Evolutionary conservation across 2,113 vertebrate genomes (phyloP), one percentile per base, ranked within the genome.

Genomic region (Himantopus leucocephalus): DNA sequence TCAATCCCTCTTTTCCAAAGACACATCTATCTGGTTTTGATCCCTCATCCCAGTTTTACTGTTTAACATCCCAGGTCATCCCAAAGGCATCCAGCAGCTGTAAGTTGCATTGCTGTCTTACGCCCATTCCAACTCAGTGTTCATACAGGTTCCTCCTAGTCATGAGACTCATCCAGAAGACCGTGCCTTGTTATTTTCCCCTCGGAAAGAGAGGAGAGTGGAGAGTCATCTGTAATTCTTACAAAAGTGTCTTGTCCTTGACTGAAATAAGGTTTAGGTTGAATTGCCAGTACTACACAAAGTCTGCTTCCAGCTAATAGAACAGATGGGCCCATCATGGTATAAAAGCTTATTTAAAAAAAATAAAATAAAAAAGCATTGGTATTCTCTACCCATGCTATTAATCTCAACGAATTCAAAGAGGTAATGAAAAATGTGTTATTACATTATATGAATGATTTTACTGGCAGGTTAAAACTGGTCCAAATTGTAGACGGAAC

Each of bases 51-150:
- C 21, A 56, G 4, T 75, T 82, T 41, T 84, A 39, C 23, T 85
- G 30, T 8, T 90, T 58, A 60, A 56, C n/a, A 55, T 19, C 26
- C 45, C 20, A 30, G 35, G 26, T 78, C 34, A 70, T 79, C 30
- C 56, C 70, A n/a, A 64, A 53, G 27, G 6, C 2, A 3, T 35
- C 55, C 59, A 79, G 41, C 1, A 1, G 73, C 52, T 81, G 16
- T 45, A 59, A 16, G 47, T 9, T 35, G 39, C 30, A n/a, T 17
- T 29, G 17, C n/a, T 50, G 14, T 32, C 21, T 43, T 19, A 21
- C 2, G 1, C 50, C 92, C 41, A 10, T 68, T 74, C 52, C 58
- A 63, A 14, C 0, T 5, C 7, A 0, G 13, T 23, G 12, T 24
- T 83, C 35, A 4, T 23, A 23, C 13, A 60, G n/a, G 22, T 24